phyloP scores from a whole-genome alignment of 1,140 invertebrate species.

The Tetragnatha versicolor region DNA sequence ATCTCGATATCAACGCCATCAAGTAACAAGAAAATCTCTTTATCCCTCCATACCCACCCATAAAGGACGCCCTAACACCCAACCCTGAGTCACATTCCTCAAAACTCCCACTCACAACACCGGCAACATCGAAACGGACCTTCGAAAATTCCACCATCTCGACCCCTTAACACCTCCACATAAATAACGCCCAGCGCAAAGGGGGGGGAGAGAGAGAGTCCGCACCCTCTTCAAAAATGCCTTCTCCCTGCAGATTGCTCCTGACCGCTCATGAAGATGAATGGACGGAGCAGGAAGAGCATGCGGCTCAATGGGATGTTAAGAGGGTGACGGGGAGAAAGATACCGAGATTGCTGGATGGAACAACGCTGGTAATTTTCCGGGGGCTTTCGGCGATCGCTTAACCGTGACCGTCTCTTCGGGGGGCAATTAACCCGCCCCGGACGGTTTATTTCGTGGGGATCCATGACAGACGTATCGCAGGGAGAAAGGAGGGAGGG shows the following conservation, averaged over 20 bases:
- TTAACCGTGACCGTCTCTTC: slow-evolving; percentile 45
- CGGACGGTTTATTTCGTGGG: slow-evolving; percentile 42
- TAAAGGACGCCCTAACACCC: too few relatives aligned
- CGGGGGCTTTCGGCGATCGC: slow-evolving; percentile 45
- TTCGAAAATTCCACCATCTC: too few relatives aligned
- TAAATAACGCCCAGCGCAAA: too few relatives aligned
- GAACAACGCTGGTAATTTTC: slow-evolving; percentile 32
- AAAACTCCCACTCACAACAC: too few relatives aligned
- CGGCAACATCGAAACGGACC: too few relatives aligned
- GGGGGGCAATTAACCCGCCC: slow-evolving; percentile 39
- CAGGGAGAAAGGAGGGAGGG: neutral
- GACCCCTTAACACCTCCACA: too few relatives aligned
- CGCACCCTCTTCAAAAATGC: too few relatives aligned
- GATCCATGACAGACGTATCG: neutral
- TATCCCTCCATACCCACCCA: too few relatives aligned
- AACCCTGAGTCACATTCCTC: too few relatives aligned
- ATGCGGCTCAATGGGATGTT: slow-evolving; percentile 48
- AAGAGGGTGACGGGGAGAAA: slow-evolving; percentile 30
- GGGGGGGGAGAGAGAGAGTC: too few relatives aligned
- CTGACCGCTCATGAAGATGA: slow-evolving; percentile 54
- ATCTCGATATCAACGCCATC: too few relatives aligned
- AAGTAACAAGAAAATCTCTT: too few relatives aligned
- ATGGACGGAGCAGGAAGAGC: slow-evolving; percentile 14
- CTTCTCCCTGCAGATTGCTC: slow-evolving; percentile 37
- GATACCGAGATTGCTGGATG: slow-evolving; percentile 21